Percentiles rank a stretch among this genome's conserved stretches.
Evolutionary conservation across 2,888 invertebrate genomes (phyloP).

Genomic region (Brachylomia viminalis): DNA sequence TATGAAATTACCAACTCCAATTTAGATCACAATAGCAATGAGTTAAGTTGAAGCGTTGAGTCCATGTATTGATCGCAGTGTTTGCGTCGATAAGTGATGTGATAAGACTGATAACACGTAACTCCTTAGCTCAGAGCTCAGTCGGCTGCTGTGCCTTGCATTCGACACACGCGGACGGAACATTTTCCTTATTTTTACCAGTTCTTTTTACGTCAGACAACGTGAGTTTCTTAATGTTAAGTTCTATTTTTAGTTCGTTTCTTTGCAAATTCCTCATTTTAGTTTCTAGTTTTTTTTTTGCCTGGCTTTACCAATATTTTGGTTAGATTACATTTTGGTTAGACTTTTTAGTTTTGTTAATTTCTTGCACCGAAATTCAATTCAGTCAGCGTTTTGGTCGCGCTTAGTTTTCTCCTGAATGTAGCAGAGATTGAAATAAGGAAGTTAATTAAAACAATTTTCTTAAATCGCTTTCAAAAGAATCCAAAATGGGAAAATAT

Average conservation of each 20-base stretch:
- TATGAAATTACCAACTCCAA: neutral
- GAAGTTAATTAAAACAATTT: neutral
- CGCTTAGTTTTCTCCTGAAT: neutral
- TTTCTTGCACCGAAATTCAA: neutral
- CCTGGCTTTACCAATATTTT: neutral
- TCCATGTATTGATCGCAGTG: slow-evolving; percentile 55
- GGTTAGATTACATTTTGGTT: neutral
- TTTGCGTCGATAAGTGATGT: slow-evolving; percentile 59
- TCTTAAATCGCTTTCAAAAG: neutral
- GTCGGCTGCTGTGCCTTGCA: slow-evolving; percentile 41
- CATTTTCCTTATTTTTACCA: slow-evolving; percentile 19
- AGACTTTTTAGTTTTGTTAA: neutral
- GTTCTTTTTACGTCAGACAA: slow-evolving; percentile 44
- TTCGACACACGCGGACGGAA: slow-evolving; percentile 39
- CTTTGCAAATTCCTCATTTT: slow-evolving; percentile 41
- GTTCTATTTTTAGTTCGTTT: slow-evolving; percentile 39
- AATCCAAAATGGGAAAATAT: neutral
- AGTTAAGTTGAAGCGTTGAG: neutral
- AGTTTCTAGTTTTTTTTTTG: slow-evolving; percentile 5
- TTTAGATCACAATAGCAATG: slow-evolving; percentile 3
- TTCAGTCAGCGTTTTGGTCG: neutral
- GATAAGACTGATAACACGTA: slow-evolving; percentile 76
- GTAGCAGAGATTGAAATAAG: too few species aligned
- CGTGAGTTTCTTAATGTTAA: slow-evolving; percentile 58
- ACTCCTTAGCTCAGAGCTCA: slow-evolving; percentile 55